phyloP scores from a whole-genome alignment of 2,797 vertebrate species.

The Myoxocephalus aenaeus region DNA sequence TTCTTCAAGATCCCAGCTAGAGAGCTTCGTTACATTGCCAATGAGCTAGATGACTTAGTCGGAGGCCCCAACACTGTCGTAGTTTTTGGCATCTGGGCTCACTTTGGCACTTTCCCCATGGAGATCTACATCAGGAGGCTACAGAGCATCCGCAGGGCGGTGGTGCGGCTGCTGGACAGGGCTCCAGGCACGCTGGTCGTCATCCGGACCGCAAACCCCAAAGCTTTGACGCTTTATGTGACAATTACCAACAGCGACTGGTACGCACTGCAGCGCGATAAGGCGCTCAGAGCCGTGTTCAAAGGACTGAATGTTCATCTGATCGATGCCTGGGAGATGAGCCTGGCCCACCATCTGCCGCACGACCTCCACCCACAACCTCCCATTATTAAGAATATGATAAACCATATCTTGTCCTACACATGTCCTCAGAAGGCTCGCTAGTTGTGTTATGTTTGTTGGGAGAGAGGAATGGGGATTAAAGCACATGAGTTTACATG shows the following conservation, averaged over 20 bases:
- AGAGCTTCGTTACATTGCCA: slow-evolving; percentile 90
- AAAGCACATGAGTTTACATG: no score
- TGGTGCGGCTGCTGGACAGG: slow-evolving; percentile 5
- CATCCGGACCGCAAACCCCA: slow-evolving; percentile 84
- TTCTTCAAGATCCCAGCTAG: slow-evolving; percentile 73
- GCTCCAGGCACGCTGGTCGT: neutral
- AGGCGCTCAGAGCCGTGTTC: slow-evolving; percentile 90
- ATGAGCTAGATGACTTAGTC: slow-evolving; percentile 87
- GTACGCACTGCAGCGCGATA: slow-evolving; percentile 89
- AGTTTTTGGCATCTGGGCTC: slow-evolving; percentile 90
- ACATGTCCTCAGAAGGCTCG: slow-evolving; percentile 80
- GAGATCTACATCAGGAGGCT: slow-evolving; percentile 90
- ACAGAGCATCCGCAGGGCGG: slow-evolving; percentile 62
- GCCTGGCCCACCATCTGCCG: slow-evolving; percentile 88
- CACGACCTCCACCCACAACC: slow-evolving; percentile 90
- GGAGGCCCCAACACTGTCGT: slow-evolving; percentile 89
- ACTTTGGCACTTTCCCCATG: slow-evolving; percentile 91
- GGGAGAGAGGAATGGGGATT: no score
- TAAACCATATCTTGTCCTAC: slow-evolving; percentile 89
- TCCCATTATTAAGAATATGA: slow-evolving; percentile 91
- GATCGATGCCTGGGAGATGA: slow-evolving; percentile 96
- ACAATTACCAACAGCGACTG: slow-evolving; percentile 93
- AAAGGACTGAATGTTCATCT: slow-evolving; percentile 86
- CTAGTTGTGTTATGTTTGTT: neutral
- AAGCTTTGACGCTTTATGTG: slow-evolving; percentile 85